Evolutionary conservation across 2,888 invertebrate genomes (phyloP), one percentile per base, ranked within the genome.

Genomic region (Drosophila affinis): DNA sequence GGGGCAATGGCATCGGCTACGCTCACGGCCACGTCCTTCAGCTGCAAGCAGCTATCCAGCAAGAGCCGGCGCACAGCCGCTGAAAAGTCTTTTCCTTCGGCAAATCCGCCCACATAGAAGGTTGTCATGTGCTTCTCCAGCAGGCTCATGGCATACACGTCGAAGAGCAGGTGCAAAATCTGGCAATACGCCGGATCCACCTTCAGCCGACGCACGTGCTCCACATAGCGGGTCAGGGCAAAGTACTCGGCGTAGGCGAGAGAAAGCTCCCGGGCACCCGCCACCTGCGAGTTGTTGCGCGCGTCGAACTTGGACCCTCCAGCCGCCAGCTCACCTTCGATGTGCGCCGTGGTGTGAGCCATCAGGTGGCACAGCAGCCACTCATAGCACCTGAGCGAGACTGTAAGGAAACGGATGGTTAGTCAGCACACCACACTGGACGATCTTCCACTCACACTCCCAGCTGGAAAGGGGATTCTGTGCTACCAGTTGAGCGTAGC

Each of bases 1-100:
- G 97, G 97, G 3, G 98, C 96, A 29, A 98, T 93, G 32, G 96
- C 96, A 91, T 98, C 98, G 3, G 95, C 96, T 3, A 98, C 94
- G 2, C 95, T 93, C 0, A 98, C 95, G 0, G 96, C 94, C 46
- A 97, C 96, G 10, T 94, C 93, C 91, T 96, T 96, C n/a, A 98
- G 86, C 17, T 93, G 93, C 0, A 89, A 91, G 90, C 97, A 98
- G 73, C 96, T 91, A 55, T 94, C 93, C 76, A 97, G 89, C 21
- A 97, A 93, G 1, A 95, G 94, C 21, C 94, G 93, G 52, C 96
- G 94, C 29, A 98, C 92, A 54, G 95, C 88, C 53, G 93, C 91
- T 0, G 95, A 94, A 78, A 95, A 93, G 0, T 90, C 87, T 0
- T 93, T 92, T 0, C 94, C 94, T 3, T 58, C 76, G 0, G 93